Conservation (phyloP, 2,797 vertebrate species). For the Gymnodraco acuticeps region DNA sequence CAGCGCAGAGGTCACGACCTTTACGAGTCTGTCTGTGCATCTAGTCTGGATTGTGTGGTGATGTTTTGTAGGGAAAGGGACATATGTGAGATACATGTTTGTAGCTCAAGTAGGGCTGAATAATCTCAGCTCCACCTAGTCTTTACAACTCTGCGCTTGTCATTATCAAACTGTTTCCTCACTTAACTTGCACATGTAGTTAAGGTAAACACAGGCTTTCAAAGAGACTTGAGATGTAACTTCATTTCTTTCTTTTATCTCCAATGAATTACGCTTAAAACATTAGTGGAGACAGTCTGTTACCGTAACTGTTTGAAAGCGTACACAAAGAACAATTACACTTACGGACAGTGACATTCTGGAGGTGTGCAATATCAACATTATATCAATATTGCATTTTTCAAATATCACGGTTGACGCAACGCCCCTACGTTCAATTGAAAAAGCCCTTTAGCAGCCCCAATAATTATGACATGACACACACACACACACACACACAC, state of each 20-base stretch:
- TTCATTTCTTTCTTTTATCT: no score
- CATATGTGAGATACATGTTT: background rate
- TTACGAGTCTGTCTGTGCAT: slow-evolving; percentile 12
- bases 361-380: no score
- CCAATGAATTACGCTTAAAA: no score
- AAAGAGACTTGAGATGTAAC: no score
- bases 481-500: slow-evolving; percentile 6
- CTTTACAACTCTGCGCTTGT: no score
- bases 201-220: background rate
- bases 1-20: slow-evolving; percentile 45
- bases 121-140: background rate
- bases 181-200: background rate
- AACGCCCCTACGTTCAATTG: no score
- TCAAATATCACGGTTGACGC: no score
- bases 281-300: no score
- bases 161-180: background rate
- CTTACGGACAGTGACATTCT: no score
- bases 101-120: background rate
- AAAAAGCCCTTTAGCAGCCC: rapidly evolving
- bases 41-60: background rate
- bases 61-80: slow-evolving; percentile 1
- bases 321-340: no score
- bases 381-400: no score
- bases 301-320: no score
- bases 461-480: background rate